These are phyloP conservation scores for Fragum whitleyi DNA, from an alignment of 2,888 invertebrate genomes.

Conservation along the genomic window DNA sequence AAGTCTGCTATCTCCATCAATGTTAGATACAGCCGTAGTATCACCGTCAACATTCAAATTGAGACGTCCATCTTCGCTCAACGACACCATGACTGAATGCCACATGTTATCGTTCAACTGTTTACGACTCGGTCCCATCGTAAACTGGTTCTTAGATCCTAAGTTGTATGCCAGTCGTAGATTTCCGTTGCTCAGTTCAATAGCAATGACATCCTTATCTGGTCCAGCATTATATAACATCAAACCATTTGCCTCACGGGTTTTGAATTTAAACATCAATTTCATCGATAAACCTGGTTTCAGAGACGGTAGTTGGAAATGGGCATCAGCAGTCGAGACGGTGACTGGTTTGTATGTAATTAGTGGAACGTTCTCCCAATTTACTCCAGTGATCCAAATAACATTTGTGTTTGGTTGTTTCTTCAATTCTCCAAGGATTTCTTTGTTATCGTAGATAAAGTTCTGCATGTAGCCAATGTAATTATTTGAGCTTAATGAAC, in stretches of 20 bases:
- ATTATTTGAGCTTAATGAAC: conserved; percentile 41
- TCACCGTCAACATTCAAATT: conserved; percentile 70
- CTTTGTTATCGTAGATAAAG: conserved; percentile 72
- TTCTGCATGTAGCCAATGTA: conserved; percentile 80
- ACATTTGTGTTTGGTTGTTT: conserved; percentile 48
- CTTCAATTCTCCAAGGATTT: conserved; percentile 68
- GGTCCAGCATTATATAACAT: conserved; percentile 76
- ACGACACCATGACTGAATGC: conserved; percentile 75
- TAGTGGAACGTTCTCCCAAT: conserved; percentile 55
- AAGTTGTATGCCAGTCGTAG: conserved; percentile 79
- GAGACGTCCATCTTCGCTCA: conserved; percentile 67
- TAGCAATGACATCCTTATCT: conserved; percentile 75
- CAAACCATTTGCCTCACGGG: conserved; percentile 76
- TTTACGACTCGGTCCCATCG: conserved; percentile 48
- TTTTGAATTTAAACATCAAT: conserved; percentile 79
- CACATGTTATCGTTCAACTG: conserved; percentile 77
- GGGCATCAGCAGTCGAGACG: conserved; percentile 68
- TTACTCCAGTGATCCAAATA: conserved; percentile 58
- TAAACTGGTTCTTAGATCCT: conserved; percentile 67
- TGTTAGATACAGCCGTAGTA: conserved; percentile 59
- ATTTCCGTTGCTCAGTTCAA: conserved; percentile 79
- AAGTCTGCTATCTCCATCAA: conserved; percentile 64
- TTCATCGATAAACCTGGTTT: conserved; percentile 62
- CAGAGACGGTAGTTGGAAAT: conserved; percentile 69
- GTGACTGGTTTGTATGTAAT: conserved; percentile 75